Percentiles rank a stretch among this genome's conserved stretches.
phyloP scores from a whole-genome alignment of 2,797 vertebrate species.

The Arrhamphus sclerolepis region DNA sequence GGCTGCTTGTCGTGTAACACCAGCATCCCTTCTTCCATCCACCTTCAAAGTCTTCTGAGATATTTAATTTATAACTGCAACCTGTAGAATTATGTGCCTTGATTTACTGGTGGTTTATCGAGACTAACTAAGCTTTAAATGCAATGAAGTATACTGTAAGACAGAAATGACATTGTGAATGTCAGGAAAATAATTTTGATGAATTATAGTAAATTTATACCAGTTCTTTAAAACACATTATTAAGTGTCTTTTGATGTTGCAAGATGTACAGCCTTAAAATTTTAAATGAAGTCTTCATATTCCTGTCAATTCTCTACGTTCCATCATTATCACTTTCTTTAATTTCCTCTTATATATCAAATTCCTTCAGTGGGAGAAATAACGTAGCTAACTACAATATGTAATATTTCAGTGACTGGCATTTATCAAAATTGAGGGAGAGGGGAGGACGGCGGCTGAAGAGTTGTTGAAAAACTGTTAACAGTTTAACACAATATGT shows the following conservation, averaged over 20 bases:
- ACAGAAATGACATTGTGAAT: too few relatives aligned
- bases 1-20: conserved; percentile 51
- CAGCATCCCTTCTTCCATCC: conserved; percentile 16
- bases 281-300: conserved; percentile 40
- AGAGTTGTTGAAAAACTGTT: too few relatives aligned
- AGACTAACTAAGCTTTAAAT: too few relatives aligned
- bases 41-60: conserved; percentile 11
- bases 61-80: conserved; percentile 16
- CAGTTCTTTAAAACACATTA: background rate
- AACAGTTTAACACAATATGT: too few relatives aligned
- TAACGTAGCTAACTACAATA: conserved; percentile 13
- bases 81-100: background rate
- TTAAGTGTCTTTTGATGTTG: conserved; percentile 8
- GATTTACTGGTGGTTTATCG: background rate
- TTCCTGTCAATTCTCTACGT: conserved; percentile 41
- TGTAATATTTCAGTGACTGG: conserved; percentile 31
- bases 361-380: conserved; percentile 36
- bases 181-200: too few relatives aligned
- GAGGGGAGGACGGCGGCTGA: too few relatives aligned
- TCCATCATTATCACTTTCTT: conserved; percentile 49
- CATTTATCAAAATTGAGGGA: conserved; percentile 34
- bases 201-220: background rate
- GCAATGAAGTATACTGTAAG: too few relatives aligned
- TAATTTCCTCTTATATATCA: conserved; percentile 45
- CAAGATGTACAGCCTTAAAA: conserved; percentile 14